Base-by-base conservation (phyloP, 2,797 vertebrate species). In the Antrozous pallidus region DNA sequence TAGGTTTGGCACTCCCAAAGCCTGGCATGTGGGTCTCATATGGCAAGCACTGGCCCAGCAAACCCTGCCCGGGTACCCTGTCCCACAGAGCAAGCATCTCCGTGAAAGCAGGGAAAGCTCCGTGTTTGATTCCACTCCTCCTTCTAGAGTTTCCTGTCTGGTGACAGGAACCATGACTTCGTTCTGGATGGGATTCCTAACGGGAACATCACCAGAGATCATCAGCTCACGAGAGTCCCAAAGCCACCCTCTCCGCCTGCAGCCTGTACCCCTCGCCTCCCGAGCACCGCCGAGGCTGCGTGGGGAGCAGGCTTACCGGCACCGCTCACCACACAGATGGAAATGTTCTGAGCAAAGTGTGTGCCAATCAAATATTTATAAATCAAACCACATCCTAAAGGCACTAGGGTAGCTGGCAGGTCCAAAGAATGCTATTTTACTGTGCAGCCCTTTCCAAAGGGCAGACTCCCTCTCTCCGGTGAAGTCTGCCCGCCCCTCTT, bases 311-410 rank as follows among this genome's bases (percentile, higher is more conserved):
- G 89, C 47, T 94, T 45, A 36, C 91, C 5, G 4, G 90, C 84
- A 65, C 71, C 24, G 0, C 63, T 93, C 20, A 1, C 91, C 70
- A 20, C 73, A 79, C 92, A 86, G 20, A 90, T 92, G 95, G 84
- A 94, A 94, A 93, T 40, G 78, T 94, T 93, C 96, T 85, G 73
- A 94, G 94, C 85, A 51, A 83, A 94, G 77, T 88, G 69, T 36
- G n/a, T 74, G 87, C 95, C 93, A 84, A 94, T 97, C 93, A 97
- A 96, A 95, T 93, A 97, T 95, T 96, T 95, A 96, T 94, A 94
- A 88, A 94, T 73, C 85, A 81, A 94, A 95, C 96, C 96, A 95
- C 95, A 97, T 95, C 95, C 95, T 96, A 85, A 85, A 90, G 88
- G 91, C 80, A 73, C 78, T 65, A 71, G 54, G 75, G 78, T 78